These are phyloP conservation scores for Cotesia glomerata DNA, from an alignment of 1,140 invertebrate genomes.

Conservation along the genomic window DNA sequence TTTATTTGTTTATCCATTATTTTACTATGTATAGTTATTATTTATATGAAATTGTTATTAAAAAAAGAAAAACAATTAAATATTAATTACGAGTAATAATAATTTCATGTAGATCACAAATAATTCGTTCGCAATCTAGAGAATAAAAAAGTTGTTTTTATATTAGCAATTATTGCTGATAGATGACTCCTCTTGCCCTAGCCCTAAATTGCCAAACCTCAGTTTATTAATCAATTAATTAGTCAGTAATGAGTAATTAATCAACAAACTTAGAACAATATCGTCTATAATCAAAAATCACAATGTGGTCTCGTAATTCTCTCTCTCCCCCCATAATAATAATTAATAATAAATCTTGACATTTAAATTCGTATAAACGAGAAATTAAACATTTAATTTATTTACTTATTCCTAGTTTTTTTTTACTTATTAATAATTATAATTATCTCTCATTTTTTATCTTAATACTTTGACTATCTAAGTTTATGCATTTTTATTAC, in stretches of 20 bases:
- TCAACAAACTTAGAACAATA: slow-evolving; percentile 34
- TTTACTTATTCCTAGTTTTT: slow-evolving; percentile 13
- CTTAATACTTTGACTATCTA: slow-evolving; percentile 51
- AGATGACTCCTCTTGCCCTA: too few species aligned
- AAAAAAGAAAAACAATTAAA: background rate
- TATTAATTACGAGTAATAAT: background rate
- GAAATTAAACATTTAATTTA: slow-evolving; percentile 14
- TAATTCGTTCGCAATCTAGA: background rate
- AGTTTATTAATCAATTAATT: background rate
- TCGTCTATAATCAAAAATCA: slow-evolving; percentile 47
- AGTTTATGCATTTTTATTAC: slow-evolving; percentile 47
- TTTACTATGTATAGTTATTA: background rate
- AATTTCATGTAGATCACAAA: background rate
- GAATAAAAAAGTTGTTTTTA: background rate
- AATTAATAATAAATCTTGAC: too few species aligned
- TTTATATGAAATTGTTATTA: background rate
- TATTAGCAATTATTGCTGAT: too few species aligned
- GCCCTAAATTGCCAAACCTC: background rate
- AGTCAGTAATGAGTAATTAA: slow-evolving; percentile 7
- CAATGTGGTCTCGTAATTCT: slow-evolving; percentile 45
- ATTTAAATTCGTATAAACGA: too few species aligned
- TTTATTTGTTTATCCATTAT: background rate
- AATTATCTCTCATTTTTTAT: slow-evolving; percentile 33
- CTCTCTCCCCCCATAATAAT: slow-evolving; percentile 30
- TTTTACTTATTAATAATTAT: background rate